These are phyloP conservation scores for Julus scanicus DNA, from an alignment of 2,888 invertebrate species.

Conservation along the genomic window DNA sequence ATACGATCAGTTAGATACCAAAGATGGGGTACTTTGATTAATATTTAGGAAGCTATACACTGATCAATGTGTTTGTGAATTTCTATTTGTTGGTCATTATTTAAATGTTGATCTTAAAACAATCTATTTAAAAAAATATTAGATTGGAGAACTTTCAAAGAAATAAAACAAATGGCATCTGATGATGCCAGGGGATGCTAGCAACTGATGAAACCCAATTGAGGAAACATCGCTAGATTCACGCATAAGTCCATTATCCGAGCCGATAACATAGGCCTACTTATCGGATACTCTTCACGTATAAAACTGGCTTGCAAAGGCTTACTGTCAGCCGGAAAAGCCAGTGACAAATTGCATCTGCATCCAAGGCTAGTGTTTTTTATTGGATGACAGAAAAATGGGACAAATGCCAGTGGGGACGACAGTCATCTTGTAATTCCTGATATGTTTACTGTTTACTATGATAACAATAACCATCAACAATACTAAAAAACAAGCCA, in stretches of 20 bases:
- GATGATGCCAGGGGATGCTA: not conserved
- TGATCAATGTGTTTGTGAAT: not conserved
- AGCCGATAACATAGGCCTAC: not conserved
- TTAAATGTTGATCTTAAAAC: not conserved
- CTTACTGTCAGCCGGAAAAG: conserved; percentile 27
- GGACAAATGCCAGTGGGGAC: not conserved
- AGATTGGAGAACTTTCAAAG: not conserved
- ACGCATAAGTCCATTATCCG: not conserved
- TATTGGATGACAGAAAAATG: conserved; percentile 2
- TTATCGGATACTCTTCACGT: not conserved
- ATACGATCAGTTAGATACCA: not conserved
- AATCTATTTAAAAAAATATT: too few species aligned
- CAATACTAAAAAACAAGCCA: not conserved
- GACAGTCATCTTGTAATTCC: not conserved
- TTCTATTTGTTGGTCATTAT: not conserved
- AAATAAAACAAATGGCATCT: not conserved
- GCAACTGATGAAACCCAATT: not conserved
- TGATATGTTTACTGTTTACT: conserved; percentile 28
- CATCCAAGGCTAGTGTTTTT: conserved; percentile 24
- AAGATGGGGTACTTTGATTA: not conserved
- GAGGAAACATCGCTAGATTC: not conserved
- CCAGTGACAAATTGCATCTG: conserved; percentile 26
- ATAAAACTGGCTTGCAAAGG: not conserved
- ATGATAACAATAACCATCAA: conserved; percentile 11
- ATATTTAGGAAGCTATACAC: not conserved